These are phyloP conservation scores for Sceloporus tristichus DNA, from an alignment of 2,113 vertebrate species.

Conservation along the genomic window DNA sequence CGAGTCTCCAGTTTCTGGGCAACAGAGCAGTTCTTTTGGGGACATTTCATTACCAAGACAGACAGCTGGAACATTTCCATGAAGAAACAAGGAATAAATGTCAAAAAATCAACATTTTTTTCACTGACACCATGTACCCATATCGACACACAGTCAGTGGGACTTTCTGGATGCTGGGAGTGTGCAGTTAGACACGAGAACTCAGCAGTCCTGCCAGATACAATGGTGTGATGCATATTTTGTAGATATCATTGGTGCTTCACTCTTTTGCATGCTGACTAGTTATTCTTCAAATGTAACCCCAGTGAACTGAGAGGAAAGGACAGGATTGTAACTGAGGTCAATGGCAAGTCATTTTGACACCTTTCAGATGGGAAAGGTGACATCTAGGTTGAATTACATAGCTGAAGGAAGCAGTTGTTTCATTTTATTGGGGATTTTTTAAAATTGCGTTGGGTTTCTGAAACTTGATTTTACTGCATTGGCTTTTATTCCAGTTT, in stretches of 20 bases:
- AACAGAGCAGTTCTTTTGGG: slow-evolving; percentile 28
- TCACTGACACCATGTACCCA: slow-evolving; percentile 7
- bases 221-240: fast-evolving
- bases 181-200: slow-evolving; percentile 24
- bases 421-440: no score
- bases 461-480: not conserved
- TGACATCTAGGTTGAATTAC: not conserved
- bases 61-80: slow-evolving; percentile 37
- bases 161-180: fast-evolving
- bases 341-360: not conserved
- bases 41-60: slow-evolving; percentile 21
- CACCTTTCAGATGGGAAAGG: not conserved
- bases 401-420: not conserved
- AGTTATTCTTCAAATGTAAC: not conserved
- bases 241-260: not conserved
- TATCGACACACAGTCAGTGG: not conserved
- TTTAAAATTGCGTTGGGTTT: no score
- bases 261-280: not conserved
- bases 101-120: slow-evolving; percentile 16
- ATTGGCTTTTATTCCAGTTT: not conserved
- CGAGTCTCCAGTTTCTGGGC: not conserved
- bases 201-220: not conserved
- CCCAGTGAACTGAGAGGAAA: not conserved
- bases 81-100: slow-evolving; percentile 36
- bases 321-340: not conserved